These are phyloP conservation scores for Girardinichthys multiradiatus DNA, from an alignment of 2,113 vertebrate genomes.

Conservation along the genomic window DNA sequence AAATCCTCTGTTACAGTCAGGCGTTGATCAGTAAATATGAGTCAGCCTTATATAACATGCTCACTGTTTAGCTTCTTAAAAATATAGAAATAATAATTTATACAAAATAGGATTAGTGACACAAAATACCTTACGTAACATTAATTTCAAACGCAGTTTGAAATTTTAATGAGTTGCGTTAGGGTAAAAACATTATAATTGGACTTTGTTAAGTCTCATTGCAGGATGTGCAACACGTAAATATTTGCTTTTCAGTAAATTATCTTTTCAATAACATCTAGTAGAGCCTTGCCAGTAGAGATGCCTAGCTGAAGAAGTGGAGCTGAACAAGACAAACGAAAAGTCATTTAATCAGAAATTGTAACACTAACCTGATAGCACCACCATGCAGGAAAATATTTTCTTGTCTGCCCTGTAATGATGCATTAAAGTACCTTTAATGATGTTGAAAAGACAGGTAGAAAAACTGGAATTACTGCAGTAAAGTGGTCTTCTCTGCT, in stretches of 20 bases:
- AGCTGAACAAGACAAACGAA: background rate
- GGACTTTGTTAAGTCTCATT: background rate
- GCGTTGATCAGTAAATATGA: slow-evolving; percentile 65
- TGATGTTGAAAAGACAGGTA: slow-evolving; percentile 3
- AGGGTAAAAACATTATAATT: background rate
- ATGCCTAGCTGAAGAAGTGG: background rate
- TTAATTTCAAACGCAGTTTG: slow-evolving; percentile 3
- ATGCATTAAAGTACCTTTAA: slow-evolving; percentile 4
- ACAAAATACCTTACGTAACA: slow-evolving; percentile 15
- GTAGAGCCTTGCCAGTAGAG: background rate
- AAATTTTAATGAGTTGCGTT: background rate
- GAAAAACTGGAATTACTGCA: background rate
- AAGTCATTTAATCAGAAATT: background rate
- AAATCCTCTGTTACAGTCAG: slow-evolving; percentile 40
- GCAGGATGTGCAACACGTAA: background rate
- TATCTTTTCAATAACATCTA: too few species aligned
- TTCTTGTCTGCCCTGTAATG: slow-evolving; percentile 9
- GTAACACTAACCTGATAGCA: background rate
- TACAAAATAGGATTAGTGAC: slow-evolving; percentile 6
- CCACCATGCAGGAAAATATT: slow-evolving; percentile 1
- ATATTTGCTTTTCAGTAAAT: background rate
- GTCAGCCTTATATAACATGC: slow-evolving; percentile 50
- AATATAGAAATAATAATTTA: slow-evolving; percentile 19
- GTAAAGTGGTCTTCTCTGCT: background rate
- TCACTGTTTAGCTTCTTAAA: slow-evolving; percentile 39